Evolutionary conservation across 1,140 invertebrate species (phyloP), one percentile per base, ranked within the genome.

Genomic region (Epicauta chinensis): DNA sequence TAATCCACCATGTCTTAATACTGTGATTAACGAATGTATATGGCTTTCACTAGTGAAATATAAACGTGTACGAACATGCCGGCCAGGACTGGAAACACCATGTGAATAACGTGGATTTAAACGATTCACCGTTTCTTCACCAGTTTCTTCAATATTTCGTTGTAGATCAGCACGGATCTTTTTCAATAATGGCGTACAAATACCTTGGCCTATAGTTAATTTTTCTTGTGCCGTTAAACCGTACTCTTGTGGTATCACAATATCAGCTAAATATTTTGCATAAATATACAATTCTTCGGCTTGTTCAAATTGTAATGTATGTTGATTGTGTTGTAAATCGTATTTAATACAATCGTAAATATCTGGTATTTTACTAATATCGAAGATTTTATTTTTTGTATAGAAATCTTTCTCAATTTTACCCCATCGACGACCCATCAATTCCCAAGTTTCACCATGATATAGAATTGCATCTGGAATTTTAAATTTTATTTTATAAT

Each of bases 331-430:
- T 65, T 98, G 96, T 51, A 98, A 71, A 75, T 99, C 97, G 68
- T 97, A 99, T 66, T 99, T 99, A 59, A 99, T 98, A 69, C 96
- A 98, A 75, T 99, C 97, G 67, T 98, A 99, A 58, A 99, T 99
- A 71, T 99, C 97, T 0, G 97, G 97, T 55, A 99, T 95, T 76
- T 99, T 99, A 0, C 93, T 97, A 58, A 99, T 98, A 69, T 99
- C 97, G 75, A 93, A 99, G 12, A 83, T 81, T 53, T 89, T 91
- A 60, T 84, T 84, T 72, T 97, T 97, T 0, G 87, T 88, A 61
- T 86, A 91, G 67, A 99, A 99, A 71, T 99, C 97, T 71, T 99
- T 98, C 65, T 98, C 93, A 40, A 99, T 89, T 73, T 99, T 99
- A 5, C 91, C 88, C 97, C 97, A 99, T 32, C 97, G 80, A 17